These are phyloP conservation scores for Eidolon helvum DNA, from an alignment of 2,113 vertebrate genomes.

Conservation along the genomic window DNA sequence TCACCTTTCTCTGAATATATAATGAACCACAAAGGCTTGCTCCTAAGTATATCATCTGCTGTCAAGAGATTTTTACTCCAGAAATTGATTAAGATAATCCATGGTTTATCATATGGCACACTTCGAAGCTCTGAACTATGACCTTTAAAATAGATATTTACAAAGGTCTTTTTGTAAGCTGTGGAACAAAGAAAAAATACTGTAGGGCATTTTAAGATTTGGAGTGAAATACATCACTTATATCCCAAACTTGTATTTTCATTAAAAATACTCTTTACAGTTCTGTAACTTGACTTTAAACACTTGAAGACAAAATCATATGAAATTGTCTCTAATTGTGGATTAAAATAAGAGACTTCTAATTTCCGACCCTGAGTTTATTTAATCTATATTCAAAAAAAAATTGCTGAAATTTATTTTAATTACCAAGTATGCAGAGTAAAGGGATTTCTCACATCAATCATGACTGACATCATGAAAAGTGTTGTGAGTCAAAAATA, in stretches of 20 bases:
- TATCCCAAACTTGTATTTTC: neutral
- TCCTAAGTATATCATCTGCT: constrained; percentile 69
- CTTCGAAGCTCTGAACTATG: constrained; percentile 64
- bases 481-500: neutral
- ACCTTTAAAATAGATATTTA: constrained; percentile 50
- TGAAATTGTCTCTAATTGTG: neutral
- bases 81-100: constrained; percentile 64
- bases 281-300: neutral
- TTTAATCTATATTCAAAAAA: neutral
- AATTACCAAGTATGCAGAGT: neutral
- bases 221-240: neutral
- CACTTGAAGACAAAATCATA: neutral
- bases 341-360: neutral
- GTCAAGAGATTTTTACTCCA: constrained; percentile 74
- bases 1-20: constrained; percentile 74
- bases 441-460: neutral
- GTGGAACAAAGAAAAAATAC: neutral
- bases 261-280: neutral
- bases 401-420: neutral
- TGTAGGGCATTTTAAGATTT: neutral
- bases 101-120: constrained; percentile 27
- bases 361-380: neutral
- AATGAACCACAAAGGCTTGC: constrained; percentile 66
- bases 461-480: neutral
- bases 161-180: constrained; percentile 6